These are phyloP conservation scores for Agrilus planipennis DNA, from an alignment of 1,140 invertebrate species.

Conservation along the genomic window DNA sequence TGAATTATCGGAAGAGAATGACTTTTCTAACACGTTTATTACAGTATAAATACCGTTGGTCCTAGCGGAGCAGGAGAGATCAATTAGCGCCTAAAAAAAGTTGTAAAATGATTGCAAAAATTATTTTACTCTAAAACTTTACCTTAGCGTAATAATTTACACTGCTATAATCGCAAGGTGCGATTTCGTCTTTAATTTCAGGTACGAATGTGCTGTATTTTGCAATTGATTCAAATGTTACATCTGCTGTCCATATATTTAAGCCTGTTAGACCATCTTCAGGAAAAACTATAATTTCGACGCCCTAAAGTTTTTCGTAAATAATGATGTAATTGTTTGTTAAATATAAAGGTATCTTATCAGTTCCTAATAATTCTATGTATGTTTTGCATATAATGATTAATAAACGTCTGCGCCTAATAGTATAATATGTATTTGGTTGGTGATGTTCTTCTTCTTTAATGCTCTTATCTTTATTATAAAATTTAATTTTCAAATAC, in stretches of 20 bases:
- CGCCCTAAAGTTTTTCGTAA: conserved; percentile 44
- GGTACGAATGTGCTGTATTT: background rate
- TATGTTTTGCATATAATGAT: too few relatives aligned
- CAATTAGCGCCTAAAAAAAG: conserved; percentile 32
- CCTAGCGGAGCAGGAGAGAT: conserved; percentile 34
- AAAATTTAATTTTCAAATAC: too few relatives aligned
- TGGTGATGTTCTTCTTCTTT: too few relatives aligned
- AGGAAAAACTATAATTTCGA: conserved; percentile 75
- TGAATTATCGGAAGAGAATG: background rate
- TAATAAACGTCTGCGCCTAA: too few relatives aligned
- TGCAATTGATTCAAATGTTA: background rate
- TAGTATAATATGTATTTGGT: too few relatives aligned
- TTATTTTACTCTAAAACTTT: background rate
- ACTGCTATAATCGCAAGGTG: conserved; percentile 1
- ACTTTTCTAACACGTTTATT: conserved; percentile 47
- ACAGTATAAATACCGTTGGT: conserved; percentile 46
- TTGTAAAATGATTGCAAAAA: background rate
- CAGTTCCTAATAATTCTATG: too few relatives aligned
- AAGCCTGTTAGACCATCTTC: conserved; percentile 46
- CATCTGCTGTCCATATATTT: background rate
- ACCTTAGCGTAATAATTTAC: background rate
- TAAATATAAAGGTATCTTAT: too few relatives aligned
- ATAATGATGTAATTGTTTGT: too few relatives aligned
- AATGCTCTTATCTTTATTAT: too few relatives aligned
- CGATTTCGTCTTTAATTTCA: background rate